A percentile compares a stretch with the other conserved stretches of the same genome.
Conservation (phyloP, 2,113 vertebrate genomes). For the Corvus cornix region DNA sequence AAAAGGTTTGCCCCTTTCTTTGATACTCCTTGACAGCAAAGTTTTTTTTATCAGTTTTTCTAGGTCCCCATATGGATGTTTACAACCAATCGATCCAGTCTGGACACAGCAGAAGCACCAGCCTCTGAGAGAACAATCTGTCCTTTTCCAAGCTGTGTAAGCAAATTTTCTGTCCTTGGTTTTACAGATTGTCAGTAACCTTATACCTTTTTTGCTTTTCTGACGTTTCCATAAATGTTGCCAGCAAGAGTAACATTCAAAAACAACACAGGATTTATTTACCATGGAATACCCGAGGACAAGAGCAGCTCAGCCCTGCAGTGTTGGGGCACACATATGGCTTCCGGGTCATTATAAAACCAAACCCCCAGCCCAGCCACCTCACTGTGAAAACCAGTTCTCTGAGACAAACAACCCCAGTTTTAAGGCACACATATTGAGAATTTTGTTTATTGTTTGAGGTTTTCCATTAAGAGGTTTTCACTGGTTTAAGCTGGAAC, state of each 20-base stretch:
- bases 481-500: background rate
- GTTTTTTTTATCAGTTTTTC: background rate
- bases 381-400: background rate
- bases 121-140: slow-evolving; percentile 1
- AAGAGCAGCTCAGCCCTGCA: rapidly evolving
- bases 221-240: background rate
- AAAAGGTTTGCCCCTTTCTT: background rate
- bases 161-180: slow-evolving; percentile 23
- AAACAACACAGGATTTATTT: background rate
- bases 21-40: background rate
- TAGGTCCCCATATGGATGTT: background rate
- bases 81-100: background rate
- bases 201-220: slow-evolving; percentile 31
- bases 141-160: background rate
- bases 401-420: background rate
- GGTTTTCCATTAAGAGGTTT: background rate
- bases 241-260: background rate
- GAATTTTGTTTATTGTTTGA: background rate
- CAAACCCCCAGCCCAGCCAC: background rate
- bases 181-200: slow-evolving; percentile 32
- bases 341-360: background rate
- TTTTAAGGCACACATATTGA: background rate
- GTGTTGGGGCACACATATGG: rapidly evolving
- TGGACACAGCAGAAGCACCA: background rate
- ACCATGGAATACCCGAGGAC: background rate